Conservation (phyloP, 2,888 invertebrate genomes). For the Philopedon plagiatum region DNA sequence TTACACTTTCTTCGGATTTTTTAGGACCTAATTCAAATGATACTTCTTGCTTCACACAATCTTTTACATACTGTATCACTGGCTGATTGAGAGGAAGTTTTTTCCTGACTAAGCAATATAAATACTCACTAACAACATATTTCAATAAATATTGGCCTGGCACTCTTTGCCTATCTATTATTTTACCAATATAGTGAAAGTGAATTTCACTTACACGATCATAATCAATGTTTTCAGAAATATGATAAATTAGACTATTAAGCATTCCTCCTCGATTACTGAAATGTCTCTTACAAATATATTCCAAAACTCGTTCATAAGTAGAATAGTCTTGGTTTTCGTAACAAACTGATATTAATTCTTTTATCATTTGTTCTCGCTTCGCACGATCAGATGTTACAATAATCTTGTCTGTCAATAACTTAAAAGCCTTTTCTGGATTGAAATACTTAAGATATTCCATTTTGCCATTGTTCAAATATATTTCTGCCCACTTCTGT, state of each 20-base stretch:
- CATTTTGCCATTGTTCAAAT: conserved; percentile 40
- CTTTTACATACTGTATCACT: conserved; percentile 39
- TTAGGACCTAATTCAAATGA: neutral
- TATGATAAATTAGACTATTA: conserved; percentile 26
- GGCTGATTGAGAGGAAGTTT: conserved; percentile 39
- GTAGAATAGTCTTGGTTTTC: conserved; percentile 51
- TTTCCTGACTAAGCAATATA: conserved; percentile 49
- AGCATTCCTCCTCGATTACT: conserved; percentile 45
- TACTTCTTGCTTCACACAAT: neutral
- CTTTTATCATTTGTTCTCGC: conserved; percentile 43
- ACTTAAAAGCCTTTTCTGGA: conserved; percentile 45
- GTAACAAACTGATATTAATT: conserved; percentile 50
- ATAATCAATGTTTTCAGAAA: conserved; percentile 29
- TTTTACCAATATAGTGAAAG: conserved; percentile 53
- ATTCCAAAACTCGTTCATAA: conserved; percentile 53
- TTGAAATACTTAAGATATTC: conserved; percentile 48
- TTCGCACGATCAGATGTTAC: conserved; percentile 49
- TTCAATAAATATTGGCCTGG: conserved; percentile 30
- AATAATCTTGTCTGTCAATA: conserved; percentile 55
- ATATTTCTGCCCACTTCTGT: conserved; percentile 51
- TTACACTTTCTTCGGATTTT: neutral
- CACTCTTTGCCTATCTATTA: conserved; percentile 46
- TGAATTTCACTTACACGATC: conserved; percentile 48
- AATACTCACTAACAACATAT: conserved; percentile 29
- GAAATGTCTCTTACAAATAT: conserved; percentile 53